phyloP scores from a whole-genome alignment of 2,888 invertebrate genomes.

The Protonemura montana region DNA sequence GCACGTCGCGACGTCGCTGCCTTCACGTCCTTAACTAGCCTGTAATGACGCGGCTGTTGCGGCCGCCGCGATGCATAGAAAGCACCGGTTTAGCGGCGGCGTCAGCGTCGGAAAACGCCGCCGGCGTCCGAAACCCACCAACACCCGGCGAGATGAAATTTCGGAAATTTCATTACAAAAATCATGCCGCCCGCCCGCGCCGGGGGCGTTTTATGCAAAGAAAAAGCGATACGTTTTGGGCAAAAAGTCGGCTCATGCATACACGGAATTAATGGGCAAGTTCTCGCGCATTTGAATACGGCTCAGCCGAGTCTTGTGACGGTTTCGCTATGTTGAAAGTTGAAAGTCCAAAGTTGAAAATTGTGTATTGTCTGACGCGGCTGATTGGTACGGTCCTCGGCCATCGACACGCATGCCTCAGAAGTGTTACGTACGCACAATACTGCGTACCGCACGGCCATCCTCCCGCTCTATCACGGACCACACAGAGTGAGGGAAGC shows the following conservation, averaged over 20 bases:
- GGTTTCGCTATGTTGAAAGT: neutral
- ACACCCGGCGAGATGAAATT: neutral
- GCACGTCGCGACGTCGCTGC: slow-evolving; percentile 51
- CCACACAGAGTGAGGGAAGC: slow-evolving; percentile 21
- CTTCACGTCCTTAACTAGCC: slow-evolving; percentile 54
- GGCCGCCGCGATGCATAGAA: slow-evolving; percentile 54
- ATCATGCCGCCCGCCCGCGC: neutral
- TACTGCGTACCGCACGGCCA: neutral
- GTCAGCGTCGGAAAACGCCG: neutral
- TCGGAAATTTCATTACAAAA: neutral
- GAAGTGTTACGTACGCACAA: neutral
- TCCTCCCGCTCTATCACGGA: slow-evolving; percentile 13
- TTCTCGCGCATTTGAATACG: too few species aligned
- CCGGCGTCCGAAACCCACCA: neutral
- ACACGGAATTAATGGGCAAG: too few species aligned
- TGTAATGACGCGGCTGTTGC: slow-evolving; percentile 53
- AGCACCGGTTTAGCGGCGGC: slow-evolving; percentile 53
- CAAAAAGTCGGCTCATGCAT: neutral
- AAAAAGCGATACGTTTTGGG: neutral
- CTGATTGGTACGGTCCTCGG: neutral
- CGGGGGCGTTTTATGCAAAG: neutral
- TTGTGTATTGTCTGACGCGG: neutral
- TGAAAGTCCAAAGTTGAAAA: neutral
- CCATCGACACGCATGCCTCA: neutral
- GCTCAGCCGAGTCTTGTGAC: too few species aligned